Conservation (phyloP, 2,797 vertebrate genomes). For the Synaphobranchus kaupii region DNA sequence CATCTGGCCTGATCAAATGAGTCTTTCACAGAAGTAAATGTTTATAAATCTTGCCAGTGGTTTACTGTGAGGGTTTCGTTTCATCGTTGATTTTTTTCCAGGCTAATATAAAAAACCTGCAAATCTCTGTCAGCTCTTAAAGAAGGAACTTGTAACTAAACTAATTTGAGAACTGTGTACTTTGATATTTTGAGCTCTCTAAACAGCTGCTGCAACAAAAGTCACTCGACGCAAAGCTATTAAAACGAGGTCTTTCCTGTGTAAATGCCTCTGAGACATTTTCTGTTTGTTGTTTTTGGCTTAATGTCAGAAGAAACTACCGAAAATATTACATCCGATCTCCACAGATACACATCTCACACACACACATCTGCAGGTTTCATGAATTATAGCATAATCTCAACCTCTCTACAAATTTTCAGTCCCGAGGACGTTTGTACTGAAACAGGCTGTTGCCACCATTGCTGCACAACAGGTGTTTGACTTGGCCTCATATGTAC, state of each 20-base stretch:
- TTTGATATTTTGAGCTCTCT: constrained; percentile 32
- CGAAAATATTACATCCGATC: constrained; percentile 56
- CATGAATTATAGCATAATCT: constrained; percentile 36
- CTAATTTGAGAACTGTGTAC: constrained; percentile 49
- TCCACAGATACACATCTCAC: constrained; percentile 49
- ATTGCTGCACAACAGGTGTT: constrained; percentile 15
- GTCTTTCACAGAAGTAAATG: constrained; percentile 57
- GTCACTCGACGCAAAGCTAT: constrained; percentile 32
- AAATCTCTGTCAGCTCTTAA: constrained; percentile 46
- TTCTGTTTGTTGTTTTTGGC: constrained; percentile 19
- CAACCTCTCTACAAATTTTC: constrained; percentile 41
- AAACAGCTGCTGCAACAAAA: constrained; percentile 26
- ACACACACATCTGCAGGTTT: constrained; percentile 47
- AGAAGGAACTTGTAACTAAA: constrained; percentile 50
- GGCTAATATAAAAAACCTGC: constrained; percentile 50
- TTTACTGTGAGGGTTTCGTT: constrained; percentile 53
- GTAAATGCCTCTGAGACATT: constrained; percentile 38
- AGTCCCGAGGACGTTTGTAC: not conserved
- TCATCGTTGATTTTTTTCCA: constrained; percentile 48
- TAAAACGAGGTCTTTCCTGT: constrained; percentile 51
- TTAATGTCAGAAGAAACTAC: constrained; percentile 51
- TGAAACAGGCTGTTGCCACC: constrained; percentile 4
- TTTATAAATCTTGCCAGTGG: constrained; percentile 58
- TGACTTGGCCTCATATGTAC: not conserved
- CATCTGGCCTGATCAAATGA: constrained; percentile 71